Percentiles rank a stretch among this genome's conserved stretches.
Evolutionary conservation across 2,113 vertebrate genomes (phyloP).

Genomic region (Corythaeola cristata): DNA sequence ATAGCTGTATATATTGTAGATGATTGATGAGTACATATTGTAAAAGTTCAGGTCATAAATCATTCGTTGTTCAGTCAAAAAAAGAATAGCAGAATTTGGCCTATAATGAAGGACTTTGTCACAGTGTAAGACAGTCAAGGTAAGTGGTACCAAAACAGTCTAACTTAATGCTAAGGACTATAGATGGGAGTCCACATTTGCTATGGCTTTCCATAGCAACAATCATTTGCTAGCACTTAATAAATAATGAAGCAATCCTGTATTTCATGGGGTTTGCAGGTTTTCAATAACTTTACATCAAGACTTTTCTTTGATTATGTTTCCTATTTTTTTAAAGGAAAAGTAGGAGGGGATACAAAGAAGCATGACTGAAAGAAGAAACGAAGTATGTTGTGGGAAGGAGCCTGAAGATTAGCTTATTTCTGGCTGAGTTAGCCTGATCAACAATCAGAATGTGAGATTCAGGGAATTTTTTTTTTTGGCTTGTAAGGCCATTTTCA

Average conservation of each 20-base stretch:
- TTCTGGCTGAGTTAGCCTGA: neutral
- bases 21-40: neutral
- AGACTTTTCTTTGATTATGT: neutral
- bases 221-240: neutral
- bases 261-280: neutral
- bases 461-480: neutral
- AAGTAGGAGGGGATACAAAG: neutral
- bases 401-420: neutral
- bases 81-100: neutral
- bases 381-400: neutral
- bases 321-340: neutral
- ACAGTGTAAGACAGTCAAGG: neutral
- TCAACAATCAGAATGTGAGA: neutral
- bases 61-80: neutral
- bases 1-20: neutral
- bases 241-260: neutral
- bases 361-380: neutral
- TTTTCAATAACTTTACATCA: neutral
- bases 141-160: neutral
- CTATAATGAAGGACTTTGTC: neutral
- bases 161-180: neutral
- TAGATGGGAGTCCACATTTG: neutral
- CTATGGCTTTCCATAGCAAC: neutral
- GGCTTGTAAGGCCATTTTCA: slow-evolving; percentile 3
- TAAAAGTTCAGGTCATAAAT: neutral